A percentile compares a stretch with the other conserved stretches of the same genome.
Conservation (phyloP, 2,888 invertebrate species). For the Dioctria linearis region DNA sequence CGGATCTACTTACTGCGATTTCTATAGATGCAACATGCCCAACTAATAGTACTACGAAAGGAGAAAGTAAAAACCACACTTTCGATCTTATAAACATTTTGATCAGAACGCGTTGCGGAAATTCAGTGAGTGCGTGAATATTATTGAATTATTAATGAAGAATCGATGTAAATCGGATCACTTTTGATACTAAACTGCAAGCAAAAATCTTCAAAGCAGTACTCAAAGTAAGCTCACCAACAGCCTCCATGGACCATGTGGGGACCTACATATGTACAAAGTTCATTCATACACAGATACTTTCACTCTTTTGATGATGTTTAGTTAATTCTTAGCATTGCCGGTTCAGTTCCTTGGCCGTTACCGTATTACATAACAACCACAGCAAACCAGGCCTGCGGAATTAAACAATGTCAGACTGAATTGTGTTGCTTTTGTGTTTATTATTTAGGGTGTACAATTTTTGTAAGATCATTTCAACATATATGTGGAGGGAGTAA, state of each 20-base stretch:
- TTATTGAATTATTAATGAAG: constrained; percentile 13
- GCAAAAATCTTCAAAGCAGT: neutral
- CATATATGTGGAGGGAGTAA: too few relatives aligned
- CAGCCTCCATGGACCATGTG: constrained; percentile 31
- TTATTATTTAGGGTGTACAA: too few relatives aligned
- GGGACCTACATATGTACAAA: neutral
- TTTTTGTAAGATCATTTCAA: too few relatives aligned
- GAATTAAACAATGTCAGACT: too few relatives aligned
- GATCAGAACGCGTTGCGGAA: constrained; percentile 3
- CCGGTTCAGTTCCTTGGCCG: constrained; percentile 13
- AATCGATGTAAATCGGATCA: constrained; percentile 37
- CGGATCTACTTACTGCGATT: constrained; percentile 32
- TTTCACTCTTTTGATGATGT: constrained; percentile 33
- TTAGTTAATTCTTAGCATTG: constrained; percentile 6
- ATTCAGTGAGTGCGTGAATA: neutral
- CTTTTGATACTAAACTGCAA: constrained; percentile 23
- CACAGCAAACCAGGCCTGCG: too few relatives aligned
- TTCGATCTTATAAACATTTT: constrained; percentile 33
- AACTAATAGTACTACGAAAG: constrained; percentile 3
- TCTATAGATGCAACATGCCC: constrained; percentile 30
- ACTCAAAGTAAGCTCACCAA: neutral
- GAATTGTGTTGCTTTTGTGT: too few relatives aligned
- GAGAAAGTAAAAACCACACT: constrained; percentile 22
- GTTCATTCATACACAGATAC: constrained; percentile 31
- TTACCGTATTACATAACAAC: neutral